Percentiles rank a stretch among this genome's conserved stretches.
These are phyloP conservation scores for Zaprionus lineosus DNA, from an alignment of 2,888 invertebrate genomes.

Conservation along the genomic window DNA sequence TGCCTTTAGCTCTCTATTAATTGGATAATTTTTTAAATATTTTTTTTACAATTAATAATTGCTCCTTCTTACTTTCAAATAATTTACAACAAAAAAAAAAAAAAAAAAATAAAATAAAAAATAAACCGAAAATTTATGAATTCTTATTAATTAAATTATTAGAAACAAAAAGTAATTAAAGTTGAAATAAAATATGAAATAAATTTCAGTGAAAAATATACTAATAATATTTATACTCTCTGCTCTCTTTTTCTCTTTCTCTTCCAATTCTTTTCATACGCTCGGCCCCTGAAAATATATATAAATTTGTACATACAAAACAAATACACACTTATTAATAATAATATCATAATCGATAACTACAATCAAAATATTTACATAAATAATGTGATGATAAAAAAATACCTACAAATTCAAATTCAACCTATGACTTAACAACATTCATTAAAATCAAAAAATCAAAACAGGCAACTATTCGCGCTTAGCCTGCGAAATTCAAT, in stretches of 20 bases:
- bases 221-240: conserved; percentile 63
- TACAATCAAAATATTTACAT: conserved; percentile 28
- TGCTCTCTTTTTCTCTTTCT: conserved; percentile 57
- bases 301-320: neutral
- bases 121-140: too few relatives aligned
- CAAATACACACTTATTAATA: conserved; percentile 6
- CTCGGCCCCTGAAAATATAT: conserved; percentile 12
- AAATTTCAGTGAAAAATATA: conserved; percentile 33
- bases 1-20: conserved; percentile 16
- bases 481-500: conserved; percentile 97
- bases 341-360: conserved; percentile 22
- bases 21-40: conserved; percentile 8
- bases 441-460: conserved; percentile 58
- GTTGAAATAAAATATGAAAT: too few relatives aligned
- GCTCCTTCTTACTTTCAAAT: conserved; percentile 33
- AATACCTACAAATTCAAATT: too few relatives aligned
- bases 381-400: too few relatives aligned
- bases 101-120: conserved; percentile 7
- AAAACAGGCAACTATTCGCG: conserved; percentile 96
- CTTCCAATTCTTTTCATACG: conserved; percentile 29
- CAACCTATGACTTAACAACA: too few relatives aligned
- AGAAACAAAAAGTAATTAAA: conserved; percentile 2
- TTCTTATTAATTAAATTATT: neutral
- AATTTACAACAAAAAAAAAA: conserved; percentile 9
- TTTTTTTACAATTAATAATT: conserved; percentile 25